Evolutionary conservation across 2,888 invertebrate genomes (phyloP).

Genomic region (Pediacus dermestoides): DNA sequence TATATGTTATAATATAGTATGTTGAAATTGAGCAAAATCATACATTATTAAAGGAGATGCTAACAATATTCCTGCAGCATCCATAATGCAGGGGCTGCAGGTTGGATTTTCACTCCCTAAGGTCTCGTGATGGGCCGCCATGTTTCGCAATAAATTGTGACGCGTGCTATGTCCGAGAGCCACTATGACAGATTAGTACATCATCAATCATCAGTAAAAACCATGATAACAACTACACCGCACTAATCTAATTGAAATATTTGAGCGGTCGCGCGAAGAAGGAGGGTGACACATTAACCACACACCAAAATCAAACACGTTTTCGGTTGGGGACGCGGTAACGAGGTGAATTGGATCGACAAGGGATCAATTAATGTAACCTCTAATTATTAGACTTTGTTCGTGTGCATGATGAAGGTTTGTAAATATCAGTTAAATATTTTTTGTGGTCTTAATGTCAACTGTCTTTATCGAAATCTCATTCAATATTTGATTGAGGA

Average conservation of each 20-base stretch:
- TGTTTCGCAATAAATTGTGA: slow-evolving; percentile 44
- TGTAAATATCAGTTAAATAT: too few relatives aligned
- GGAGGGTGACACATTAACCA: slow-evolving; percentile 23
- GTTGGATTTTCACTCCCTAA: slow-evolving; percentile 29
- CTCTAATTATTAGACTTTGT: too few relatives aligned
- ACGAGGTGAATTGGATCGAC: too few relatives aligned
- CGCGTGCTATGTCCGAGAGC: slow-evolving; percentile 43
- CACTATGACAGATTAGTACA: slow-evolving; percentile 50
- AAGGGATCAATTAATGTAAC: too few relatives aligned
- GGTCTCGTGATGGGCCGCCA: slow-evolving; percentile 30
- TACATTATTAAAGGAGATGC: slow-evolving; percentile 32
- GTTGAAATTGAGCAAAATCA: slow-evolving; percentile 16
- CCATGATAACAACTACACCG: slow-evolving; percentile 38
- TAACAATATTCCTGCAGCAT: slow-evolving; percentile 30
- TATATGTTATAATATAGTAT: slow-evolving; percentile 10
- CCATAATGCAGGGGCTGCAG: slow-evolving; percentile 30
- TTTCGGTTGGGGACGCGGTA: too few relatives aligned
- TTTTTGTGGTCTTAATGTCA: too few relatives aligned
- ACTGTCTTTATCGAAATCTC: slow-evolving; percentile 19
- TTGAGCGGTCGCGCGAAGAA: slow-evolving; percentile 28
- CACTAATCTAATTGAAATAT: slow-evolving; percentile 42
- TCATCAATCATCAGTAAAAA: slow-evolving; percentile 46
- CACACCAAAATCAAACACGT: slow-evolving; percentile 32
- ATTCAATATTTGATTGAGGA: slow-evolving; percentile 29
- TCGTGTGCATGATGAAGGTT: too few relatives aligned